These are phyloP conservation scores for Rhabdomys pumilio DNA, from an alignment of 2,797 vertebrate species.

Conservation along the genomic window DNA sequence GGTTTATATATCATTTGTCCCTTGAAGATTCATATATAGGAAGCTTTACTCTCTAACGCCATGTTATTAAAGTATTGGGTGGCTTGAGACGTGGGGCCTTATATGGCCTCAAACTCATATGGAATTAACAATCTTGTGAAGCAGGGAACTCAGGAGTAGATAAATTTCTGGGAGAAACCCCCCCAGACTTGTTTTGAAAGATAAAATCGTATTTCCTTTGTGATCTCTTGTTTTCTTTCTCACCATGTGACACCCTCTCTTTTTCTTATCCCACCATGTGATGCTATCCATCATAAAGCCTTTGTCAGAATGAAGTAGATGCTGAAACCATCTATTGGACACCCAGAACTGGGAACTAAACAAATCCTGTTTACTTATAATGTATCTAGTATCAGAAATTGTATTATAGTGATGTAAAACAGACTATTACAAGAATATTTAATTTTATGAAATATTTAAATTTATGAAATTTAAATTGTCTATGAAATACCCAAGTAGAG, in stretches of 20 bases:
- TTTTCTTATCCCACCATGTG: neutral
- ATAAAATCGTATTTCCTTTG: neutral
- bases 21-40: neutral
- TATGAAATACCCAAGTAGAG: neutral
- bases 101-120: neutral
- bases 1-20: neutral
- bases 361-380: neutral
- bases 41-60: neutral
- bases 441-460: too few relatives aligned
- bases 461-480: neutral
- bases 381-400: neutral
- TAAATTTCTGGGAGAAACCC: neutral
- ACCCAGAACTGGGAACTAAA: neutral
- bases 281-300: neutral
- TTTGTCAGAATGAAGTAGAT: neutral
- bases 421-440: neutral
- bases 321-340: neutral
- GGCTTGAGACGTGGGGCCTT: neutral
- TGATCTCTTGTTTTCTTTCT: neutral
- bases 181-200: neutral
- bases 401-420: neutral
- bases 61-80: neutral
- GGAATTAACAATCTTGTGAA: neutral
- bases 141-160: neutral
- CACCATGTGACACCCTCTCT: neutral